These are phyloP conservation scores for Mugil cephalus DNA, from an alignment of 2,113 vertebrate species.

Conservation along the genomic window DNA sequence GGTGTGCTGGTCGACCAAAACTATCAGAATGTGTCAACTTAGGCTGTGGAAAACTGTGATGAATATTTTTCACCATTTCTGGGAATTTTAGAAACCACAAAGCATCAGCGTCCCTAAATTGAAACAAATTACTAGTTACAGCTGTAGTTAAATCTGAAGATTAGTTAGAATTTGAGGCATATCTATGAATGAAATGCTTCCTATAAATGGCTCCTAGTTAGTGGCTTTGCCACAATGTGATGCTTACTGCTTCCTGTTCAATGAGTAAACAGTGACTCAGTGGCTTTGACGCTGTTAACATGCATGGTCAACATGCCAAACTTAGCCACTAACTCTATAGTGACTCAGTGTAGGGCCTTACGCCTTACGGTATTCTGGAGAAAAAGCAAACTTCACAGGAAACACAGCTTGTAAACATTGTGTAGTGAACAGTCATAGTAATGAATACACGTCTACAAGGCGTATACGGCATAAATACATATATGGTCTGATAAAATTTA, in stretches of 20 bases:
- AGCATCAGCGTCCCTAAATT: no score
- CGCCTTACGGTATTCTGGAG: neutral
- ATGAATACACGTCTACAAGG: neutral
- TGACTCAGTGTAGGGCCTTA: conserved; percentile 54
- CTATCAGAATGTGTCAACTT: neutral
- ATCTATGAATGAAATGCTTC: conserved; percentile 11
- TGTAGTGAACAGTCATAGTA: no score
- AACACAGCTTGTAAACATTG: neutral
- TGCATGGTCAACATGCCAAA: conserved; percentile 8
- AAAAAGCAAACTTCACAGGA: conserved; percentile 8
- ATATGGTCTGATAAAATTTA: no score
- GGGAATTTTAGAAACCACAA: no score
- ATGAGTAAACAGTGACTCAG: conserved; percentile 64
- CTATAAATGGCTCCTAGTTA: neutral
- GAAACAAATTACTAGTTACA: neutral
- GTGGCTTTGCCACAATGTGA: conserved; percentile 19
- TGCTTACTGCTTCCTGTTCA: neutral
- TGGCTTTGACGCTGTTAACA: conserved; percentile 29
- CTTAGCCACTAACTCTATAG: conserved; percentile 20
- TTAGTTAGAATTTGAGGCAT: neutral
- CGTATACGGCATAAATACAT: no score
- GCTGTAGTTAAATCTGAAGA: neutral
- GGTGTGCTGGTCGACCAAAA: neutral
- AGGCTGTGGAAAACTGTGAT: neutral
- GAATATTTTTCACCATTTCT: no score